phyloP scores from a whole-genome alignment of 2,888 invertebrate species.

The Teleiodes luculella region DNA sequence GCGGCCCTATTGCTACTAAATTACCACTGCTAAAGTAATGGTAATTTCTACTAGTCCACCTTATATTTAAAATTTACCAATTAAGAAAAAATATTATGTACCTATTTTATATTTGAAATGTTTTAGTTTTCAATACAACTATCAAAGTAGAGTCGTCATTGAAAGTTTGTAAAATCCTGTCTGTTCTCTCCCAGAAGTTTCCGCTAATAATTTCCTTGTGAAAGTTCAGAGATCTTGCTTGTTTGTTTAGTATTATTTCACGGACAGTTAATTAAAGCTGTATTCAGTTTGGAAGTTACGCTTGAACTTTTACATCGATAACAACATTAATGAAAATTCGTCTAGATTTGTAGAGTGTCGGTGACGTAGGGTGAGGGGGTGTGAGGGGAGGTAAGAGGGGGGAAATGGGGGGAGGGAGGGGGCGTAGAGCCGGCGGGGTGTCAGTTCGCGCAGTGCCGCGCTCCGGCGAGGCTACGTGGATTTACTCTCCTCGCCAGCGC shows the following conservation, averaged over 20 bases:
- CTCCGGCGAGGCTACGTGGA: slow-evolving; percentile 50
- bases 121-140: too few species aligned
- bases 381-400: slow-evolving; percentile 59
- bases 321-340: slow-evolving; percentile 76
- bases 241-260: slow-evolving; percentile 62
- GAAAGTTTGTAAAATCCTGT: slow-evolving; percentile 40
- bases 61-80: too few species aligned
- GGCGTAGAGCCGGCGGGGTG: slow-evolving; percentile 49
- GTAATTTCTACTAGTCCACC: too few species aligned
- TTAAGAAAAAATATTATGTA: too few species aligned
- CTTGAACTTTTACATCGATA: slow-evolving; percentile 74
- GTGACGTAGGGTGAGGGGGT: slow-evolving; percentile 54
- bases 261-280: slow-evolving; percentile 73
- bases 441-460: slow-evolving; percentile 52
- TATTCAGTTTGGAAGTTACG: slow-evolving; percentile 58
- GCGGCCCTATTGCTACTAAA: too few species aligned
- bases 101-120: too few species aligned
- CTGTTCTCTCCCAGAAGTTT: slow-evolving; percentile 37
- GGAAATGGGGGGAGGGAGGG: slow-evolving; percentile 46
- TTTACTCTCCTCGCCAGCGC: slow-evolving; percentile 28
- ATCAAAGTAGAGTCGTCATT: neutral
- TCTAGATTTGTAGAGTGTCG: slow-evolving; percentile 69
- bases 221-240: slow-evolving; percentile 42
- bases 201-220: slow-evolving; percentile 35
- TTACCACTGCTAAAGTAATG: too few species aligned